Evolutionary conservation across 2,113 vertebrate genomes (phyloP).

Genomic region (Vicugna pacos): DNA sequence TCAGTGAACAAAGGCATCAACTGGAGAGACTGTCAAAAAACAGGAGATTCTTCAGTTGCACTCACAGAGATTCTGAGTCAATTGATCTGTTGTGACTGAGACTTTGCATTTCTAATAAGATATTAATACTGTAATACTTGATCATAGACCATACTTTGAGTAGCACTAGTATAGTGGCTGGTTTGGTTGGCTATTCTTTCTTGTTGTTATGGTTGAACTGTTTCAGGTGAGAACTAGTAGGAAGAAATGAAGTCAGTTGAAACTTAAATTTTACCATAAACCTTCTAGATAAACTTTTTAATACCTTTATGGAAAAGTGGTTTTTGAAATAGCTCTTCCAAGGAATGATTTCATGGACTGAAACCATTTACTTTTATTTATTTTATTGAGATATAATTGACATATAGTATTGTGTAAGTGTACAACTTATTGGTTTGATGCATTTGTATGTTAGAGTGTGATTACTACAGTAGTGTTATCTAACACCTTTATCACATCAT

Average conservation of each 20-base stretch:
- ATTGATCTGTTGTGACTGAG: not conserved
- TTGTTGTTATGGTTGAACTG: slow-evolving; percentile 1
- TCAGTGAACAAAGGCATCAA: not conserved
- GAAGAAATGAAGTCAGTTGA: slow-evolving; percentile 19
- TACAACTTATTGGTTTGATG: not conserved
- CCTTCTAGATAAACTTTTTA: slow-evolving; percentile 15
- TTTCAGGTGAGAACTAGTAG: not conserved
- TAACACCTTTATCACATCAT: not conserved
- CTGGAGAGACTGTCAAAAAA: not conserved
- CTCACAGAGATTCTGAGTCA: not conserved
- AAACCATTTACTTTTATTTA: not conserved
- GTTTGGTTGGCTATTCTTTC: not conserved
- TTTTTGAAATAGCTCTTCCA: slow-evolving; percentile 8
- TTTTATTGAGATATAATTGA: not conserved
- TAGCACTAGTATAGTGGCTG: not conserved
- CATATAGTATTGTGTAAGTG: not conserved
- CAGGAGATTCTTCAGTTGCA: not conserved
- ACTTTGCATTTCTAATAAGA: not conserved
- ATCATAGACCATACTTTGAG: not conserved
- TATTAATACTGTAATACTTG: not conserved
- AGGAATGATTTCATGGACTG: not conserved
- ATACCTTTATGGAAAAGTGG: slow-evolving; percentile 11
- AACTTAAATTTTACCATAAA: slow-evolving; percentile 48
- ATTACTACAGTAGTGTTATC: not conserved
- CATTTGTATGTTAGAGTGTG: not conserved